Percentiles rank a stretch among this genome's conserved stretches.
These are phyloP conservation scores for Phoeniculus purpureus DNA, from an alignment of 2,797 vertebrate species.

Conservation along the genomic window DNA sequence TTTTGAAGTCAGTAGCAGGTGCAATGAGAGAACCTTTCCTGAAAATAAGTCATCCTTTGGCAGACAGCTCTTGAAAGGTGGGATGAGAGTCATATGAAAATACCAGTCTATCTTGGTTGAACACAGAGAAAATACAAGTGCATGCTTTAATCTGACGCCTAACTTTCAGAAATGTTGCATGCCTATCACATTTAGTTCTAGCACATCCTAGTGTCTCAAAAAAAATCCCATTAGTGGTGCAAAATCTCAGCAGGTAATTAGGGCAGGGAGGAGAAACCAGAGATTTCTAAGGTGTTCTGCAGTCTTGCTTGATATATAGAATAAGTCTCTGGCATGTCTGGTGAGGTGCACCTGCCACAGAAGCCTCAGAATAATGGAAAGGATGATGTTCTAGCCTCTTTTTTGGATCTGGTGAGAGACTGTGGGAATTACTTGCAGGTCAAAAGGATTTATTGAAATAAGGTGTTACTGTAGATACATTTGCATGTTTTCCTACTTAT, in stretches of 20 bases:
- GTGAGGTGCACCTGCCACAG: not conserved
- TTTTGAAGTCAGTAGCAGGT: not conserved
- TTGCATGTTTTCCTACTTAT: not conserved
- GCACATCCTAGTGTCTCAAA: not conserved
- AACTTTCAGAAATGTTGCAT: not conserved
- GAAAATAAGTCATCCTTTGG: not conserved
- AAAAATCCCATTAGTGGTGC: not conserved
- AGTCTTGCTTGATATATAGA: not conserved
- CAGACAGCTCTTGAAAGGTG: not conserved
- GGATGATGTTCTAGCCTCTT: not conserved
- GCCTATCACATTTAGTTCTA: not conserved
- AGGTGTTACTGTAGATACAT: not conserved
- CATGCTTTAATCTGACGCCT: not conserved
- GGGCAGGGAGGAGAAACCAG: not conserved
- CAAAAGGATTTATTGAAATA: not conserved
- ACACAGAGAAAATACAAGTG: not conserved
- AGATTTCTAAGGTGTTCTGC: not conserved
- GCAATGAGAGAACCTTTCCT: not conserved
- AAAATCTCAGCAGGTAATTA: not conserved
- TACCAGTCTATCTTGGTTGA: not conserved
- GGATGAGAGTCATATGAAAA: not conserved
- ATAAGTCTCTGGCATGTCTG: not conserved
- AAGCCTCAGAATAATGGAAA: not conserved
- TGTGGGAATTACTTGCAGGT: not conserved
- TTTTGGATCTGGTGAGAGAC: not conserved